Base-by-base conservation (phyloP, 1,140 invertebrate genomes). In the Panulirus ornatus region DNA sequence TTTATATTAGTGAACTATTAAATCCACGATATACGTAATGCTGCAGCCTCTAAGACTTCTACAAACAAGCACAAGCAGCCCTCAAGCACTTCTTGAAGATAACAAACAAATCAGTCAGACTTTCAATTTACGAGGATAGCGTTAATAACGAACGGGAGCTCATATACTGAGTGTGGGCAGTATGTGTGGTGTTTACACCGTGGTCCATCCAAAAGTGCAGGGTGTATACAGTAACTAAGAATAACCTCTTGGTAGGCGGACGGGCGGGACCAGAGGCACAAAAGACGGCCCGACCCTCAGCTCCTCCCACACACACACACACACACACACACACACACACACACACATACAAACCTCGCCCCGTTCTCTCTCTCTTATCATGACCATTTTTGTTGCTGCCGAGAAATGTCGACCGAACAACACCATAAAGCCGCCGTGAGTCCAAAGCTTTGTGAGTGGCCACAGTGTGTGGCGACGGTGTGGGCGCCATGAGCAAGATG, bases 141-240 rank as follows among this genome's bases (percentile, higher is more conserved):
- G n/a, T n/a, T n/a, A n/a, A n/a, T n/a, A n/a, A n/a, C n/a, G n/a
- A n/a, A n/a, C n/a, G n/a, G n/a, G n/a, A n/a, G n/a, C n/a, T n/a
- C n/a, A n/a, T n/a, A n/a, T n/a, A n/a, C 9, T 22, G 16, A 22
- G 58, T 9, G 58, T 30, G 27, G 58, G 22, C 58, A 66, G 16
- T 66, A 30, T 11, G 22, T 8, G 34, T 30, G n/a, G 47, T 58
- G 78, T 81, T 81, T 81, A 81, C 78, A 81, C 30, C 38, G 78
- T 14, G 47, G n/a, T 22, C 78, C 78, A 81, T 81, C 38, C 47
- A n/a, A 16, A 58, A 81, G 34, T 47, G 58, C 22, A 51, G 11
- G 78, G 14, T 81, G 78, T 81, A 81, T 58, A 81, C 78, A 81
- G 78, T 2, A 38, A 47, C 78, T 54, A 81, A 58, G 78, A 81